Evolutionary conservation across 2,888 invertebrate species (phyloP).

Genomic region (Lithophane semibrunnea): DNA sequence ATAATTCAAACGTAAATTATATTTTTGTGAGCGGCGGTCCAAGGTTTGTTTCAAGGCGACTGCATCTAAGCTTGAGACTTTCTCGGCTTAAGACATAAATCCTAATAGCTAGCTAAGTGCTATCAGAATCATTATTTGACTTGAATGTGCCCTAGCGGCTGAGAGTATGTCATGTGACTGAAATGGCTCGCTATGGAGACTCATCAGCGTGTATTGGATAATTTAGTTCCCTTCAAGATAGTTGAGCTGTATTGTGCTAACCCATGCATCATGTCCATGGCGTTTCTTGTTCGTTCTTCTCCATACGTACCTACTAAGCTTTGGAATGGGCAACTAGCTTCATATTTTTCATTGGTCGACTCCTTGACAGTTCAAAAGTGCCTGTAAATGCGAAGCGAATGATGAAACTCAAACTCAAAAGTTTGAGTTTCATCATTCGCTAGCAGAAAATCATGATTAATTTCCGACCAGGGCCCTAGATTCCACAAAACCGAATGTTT

Average conservation of each 20-base stretch:
- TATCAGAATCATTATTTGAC: not conserved
- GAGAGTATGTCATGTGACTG: not conserved
- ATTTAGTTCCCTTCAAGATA: not conserved
- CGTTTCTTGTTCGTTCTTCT: not conserved
- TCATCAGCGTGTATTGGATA: not conserved
- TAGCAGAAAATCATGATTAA: no score
- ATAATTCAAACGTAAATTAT: not conserved
- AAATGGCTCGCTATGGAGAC: not conserved
- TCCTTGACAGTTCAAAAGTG: not conserved
- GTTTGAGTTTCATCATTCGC: no score
- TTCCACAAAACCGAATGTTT: no score
- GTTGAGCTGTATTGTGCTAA: not conserved
- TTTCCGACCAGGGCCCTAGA: no score
- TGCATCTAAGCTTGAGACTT: constrained; percentile 30
- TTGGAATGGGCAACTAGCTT: not conserved
- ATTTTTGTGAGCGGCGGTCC: constrained; percentile 47
- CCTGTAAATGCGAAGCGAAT: not conserved
- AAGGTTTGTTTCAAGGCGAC: constrained; percentile 55
- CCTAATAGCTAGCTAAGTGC: constrained; percentile 2
- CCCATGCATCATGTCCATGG: not conserved
- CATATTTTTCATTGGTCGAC: not conserved
- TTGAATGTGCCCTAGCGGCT: not conserved
- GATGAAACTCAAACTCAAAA: no score
- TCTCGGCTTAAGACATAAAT: constrained; percentile 24
- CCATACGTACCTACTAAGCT: not conserved